phyloP scores from a whole-genome alignment of 2,797 vertebrate species.

The Bufotes viridis region DNA sequence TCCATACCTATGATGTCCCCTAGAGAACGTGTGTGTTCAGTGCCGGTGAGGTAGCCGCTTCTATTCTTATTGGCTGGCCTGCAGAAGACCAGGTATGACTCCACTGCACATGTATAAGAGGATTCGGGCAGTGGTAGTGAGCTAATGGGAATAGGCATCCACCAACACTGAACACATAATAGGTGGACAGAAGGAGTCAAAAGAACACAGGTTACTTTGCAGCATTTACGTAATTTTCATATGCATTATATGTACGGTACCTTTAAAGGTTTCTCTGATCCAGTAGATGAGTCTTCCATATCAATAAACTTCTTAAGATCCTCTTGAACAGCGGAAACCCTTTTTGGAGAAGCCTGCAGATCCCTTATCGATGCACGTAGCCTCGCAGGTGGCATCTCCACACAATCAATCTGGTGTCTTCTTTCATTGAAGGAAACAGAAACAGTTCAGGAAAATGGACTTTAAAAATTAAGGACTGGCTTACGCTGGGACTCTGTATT shows the following conservation, averaged over 20 bases:
- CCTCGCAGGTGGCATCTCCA: conserved; percentile 85
- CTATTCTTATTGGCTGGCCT: no score
- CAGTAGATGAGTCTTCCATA: conserved; percentile 90
- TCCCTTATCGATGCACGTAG: conserved; percentile 90
- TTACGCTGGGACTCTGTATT: neutral
- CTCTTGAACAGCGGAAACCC: conserved; percentile 88
- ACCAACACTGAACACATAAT: no score
- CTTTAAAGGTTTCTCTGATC: conserved; percentile 85
- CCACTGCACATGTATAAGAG: no score
- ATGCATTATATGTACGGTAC: conserved; percentile 72
- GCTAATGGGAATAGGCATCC: no score
- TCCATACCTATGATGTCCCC: no score
- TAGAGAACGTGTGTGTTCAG: no score
- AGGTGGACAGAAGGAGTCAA: neutral
- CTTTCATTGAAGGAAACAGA: conserved; percentile 73
- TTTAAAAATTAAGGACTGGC: neutral
- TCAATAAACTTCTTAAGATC: conserved; percentile 95
- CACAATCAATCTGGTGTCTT: conserved; percentile 92
- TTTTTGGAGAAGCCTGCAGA: conserved; percentile 87
- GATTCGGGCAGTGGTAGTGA: no score
- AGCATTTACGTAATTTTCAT: neutral
- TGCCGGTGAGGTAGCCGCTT: no score
- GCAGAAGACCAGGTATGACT: no score
- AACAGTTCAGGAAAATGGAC: conserved; percentile 26
- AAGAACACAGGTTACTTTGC: neutral